phyloP scores from a whole-genome alignment of 1,140 invertebrate genomes.

The Trinorchestia longiramus region DNA sequence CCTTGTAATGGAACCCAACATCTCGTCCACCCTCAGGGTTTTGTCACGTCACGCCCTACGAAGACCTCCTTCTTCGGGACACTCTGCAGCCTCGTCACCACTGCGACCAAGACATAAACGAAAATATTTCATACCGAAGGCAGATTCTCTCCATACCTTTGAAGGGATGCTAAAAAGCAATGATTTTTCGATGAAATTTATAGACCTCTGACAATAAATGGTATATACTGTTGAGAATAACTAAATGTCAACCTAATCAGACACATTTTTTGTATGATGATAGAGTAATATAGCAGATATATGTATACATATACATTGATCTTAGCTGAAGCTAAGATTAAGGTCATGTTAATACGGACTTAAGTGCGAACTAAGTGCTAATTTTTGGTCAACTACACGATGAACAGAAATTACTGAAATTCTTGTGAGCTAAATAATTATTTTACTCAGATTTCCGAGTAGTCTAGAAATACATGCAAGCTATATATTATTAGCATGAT shows the following conservation, averaged over 20 bases:
- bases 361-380: no score
- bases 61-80: not conserved
- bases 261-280: no score
- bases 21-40: constrained; percentile 47
- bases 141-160: not conserved
- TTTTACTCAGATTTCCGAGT: no score
- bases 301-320: no score
- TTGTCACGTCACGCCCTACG: constrained; percentile 52
- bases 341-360: no score
- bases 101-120: not conserved
- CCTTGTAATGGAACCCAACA: constrained; percentile 36
- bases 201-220: not conserved
- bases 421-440: no score
- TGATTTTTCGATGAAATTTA: not conserved
- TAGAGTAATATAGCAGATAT: no score
- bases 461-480: no score
- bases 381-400: no score
- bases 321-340: no score
- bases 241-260: not conserved
- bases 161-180: not conserved
- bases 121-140: not conserved
- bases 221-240: not conserved
- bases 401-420: no score
- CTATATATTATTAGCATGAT: no score
- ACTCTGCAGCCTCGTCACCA: not conserved